Percentiles rank a stretch among this genome's conserved stretches.
These are phyloP conservation scores for Fragum whitleyi DNA, from an alignment of 2,888 invertebrate species.

Conservation along the genomic window DNA sequence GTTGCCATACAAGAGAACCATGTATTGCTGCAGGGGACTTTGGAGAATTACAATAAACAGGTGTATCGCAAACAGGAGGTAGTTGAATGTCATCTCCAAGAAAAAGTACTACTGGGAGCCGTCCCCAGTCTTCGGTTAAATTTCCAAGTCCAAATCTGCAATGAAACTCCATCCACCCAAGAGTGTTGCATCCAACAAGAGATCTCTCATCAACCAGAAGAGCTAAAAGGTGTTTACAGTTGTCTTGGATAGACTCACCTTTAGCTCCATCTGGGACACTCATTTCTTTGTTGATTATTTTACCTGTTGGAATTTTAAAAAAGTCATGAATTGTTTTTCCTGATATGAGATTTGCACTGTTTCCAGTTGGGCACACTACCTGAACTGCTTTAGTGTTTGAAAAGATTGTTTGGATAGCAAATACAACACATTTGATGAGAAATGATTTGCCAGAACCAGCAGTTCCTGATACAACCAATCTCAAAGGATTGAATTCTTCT, in stretches of 20 bases:
- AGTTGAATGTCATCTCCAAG: slow-evolving; percentile 66
- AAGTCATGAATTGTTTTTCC: slow-evolving; percentile 64
- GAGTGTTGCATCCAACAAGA: slow-evolving; percentile 49
- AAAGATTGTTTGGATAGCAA: slow-evolving; percentile 46
- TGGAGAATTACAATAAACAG: slow-evolving; percentile 34
- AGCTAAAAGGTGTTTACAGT: slow-evolving; percentile 51
- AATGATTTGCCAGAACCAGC: slow-evolving; percentile 64
- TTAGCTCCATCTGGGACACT: slow-evolving; percentile 24
- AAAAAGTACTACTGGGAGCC: slow-evolving; percentile 66
- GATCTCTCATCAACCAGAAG: slow-evolving; percentile 68
- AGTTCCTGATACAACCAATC: slow-evolving; percentile 60
- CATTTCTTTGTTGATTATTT: too few species aligned
- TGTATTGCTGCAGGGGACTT: slow-evolving; percentile 46
- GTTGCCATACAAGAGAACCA: slow-evolving; percentile 53
- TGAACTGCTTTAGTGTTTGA: slow-evolving; percentile 52
- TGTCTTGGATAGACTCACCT: slow-evolving; percentile 58
- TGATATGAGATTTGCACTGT: slow-evolving; percentile 64
- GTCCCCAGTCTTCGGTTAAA: too few species aligned
- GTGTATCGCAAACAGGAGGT: slow-evolving; percentile 64
- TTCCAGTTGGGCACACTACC: slow-evolving; percentile 66
- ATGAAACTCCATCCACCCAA: slow-evolving; percentile 57
- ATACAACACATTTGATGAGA: slow-evolving; percentile 62
- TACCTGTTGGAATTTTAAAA: slow-evolving; percentile 63
- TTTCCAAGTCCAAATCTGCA: slow-evolving; percentile 52
- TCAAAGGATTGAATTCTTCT: slow-evolving; percentile 31